These are phyloP conservation scores for Alligator sinensis DNA, from an alignment of 2,113 vertebrate species.

Conservation along the genomic window DNA sequence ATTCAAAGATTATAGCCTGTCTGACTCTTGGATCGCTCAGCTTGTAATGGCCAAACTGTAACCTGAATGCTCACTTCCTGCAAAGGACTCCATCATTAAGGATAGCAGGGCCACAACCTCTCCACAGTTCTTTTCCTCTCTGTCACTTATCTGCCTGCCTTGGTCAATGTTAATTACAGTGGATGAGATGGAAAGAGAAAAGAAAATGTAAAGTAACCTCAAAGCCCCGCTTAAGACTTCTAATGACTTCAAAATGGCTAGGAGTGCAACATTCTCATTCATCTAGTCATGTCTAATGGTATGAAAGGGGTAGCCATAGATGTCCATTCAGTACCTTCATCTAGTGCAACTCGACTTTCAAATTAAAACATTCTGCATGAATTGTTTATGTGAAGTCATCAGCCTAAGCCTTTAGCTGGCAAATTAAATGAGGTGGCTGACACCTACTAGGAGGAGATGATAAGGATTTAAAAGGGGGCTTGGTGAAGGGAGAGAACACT, in stretches of 20 bases:
- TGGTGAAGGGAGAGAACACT: neutral
- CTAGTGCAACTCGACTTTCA: accelerated
- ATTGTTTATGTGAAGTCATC: neutral
- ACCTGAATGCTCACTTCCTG: accelerated
- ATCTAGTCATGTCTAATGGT: neutral
- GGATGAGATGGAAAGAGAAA: neutral
- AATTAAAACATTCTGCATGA: accelerated
- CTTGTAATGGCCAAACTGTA: neutral
- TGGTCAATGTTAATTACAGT: neutral
- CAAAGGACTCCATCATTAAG: constrained; percentile 43
- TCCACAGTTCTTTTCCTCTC: neutral
- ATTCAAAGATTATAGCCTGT: constrained; percentile 22
- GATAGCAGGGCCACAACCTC: constrained; percentile 30
- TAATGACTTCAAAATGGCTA: neutral
- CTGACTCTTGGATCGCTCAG: constrained; percentile 3
- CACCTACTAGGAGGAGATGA: neutral
- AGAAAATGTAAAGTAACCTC: constrained; percentile 7
- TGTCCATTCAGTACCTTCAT: too few relatives aligned
- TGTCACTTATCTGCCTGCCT: constrained; percentile 14
- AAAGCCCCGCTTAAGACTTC: neutral
- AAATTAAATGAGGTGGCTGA: neutral
- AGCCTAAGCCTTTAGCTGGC: neutral
- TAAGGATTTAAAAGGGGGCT: neutral
- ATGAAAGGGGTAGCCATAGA: neutral
- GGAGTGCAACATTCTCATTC: neutral